Percentiles rank a stretch among this genome's conserved stretches.
phyloP scores from a whole-genome alignment of 1,140 invertebrate genomes.

The Phymorhynchus buccinoides region DNA sequence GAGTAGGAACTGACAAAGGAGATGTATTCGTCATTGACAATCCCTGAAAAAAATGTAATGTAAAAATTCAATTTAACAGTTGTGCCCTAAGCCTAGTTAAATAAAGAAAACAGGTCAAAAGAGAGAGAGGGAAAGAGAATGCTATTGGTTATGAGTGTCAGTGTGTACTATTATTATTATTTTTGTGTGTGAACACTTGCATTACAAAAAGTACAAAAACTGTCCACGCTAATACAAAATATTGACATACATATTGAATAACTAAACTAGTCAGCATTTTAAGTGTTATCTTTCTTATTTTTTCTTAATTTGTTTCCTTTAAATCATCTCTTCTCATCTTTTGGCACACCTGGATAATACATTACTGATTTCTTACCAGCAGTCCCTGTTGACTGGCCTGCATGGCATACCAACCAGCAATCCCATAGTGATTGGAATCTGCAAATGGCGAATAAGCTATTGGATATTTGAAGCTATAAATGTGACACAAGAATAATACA shows the following conservation, averaged over 20 bases:
- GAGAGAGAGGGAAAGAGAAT: background rate
- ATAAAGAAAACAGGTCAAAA: background rate
- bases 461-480: no score
- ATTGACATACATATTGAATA: background rate
- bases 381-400: constrained; percentile 84
- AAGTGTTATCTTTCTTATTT: background rate
- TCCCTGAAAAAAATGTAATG: constrained; percentile 76
- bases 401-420: constrained; percentile 89
- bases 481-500: no score
- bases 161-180: background rate
- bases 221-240: background rate
- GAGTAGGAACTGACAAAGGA: constrained; percentile 89
- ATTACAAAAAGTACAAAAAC: background rate
- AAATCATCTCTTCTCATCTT: no score
- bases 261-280: background rate
- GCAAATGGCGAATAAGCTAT: constrained; percentile 34
- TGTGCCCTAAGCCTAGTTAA: background rate
- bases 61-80: background rate
- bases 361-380: constrained; percentile 75
- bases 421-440: constrained; percentile 89
- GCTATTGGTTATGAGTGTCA: background rate
- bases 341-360: no score
- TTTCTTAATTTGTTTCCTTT: no score
- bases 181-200: background rate
- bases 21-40: constrained; percentile 94